Percentiles rank a stretch among this genome's conserved stretches.
Evolutionary conservation across 2,797 vertebrate species (phyloP).

Genomic region (Pseudochirops cupreus): DNA sequence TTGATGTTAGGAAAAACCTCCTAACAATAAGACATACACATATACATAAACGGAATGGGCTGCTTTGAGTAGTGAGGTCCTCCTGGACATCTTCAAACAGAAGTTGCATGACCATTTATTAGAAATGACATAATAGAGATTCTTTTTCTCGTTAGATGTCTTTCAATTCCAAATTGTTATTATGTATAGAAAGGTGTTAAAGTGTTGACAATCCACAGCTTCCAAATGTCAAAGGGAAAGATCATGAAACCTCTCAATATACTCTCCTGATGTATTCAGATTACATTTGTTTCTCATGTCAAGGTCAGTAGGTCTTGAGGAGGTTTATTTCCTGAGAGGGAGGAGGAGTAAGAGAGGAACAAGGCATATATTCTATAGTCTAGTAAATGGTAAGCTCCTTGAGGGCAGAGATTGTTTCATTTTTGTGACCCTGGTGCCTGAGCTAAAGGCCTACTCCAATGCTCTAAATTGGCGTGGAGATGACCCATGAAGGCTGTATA

Average conservation of each 20-base stretch:
- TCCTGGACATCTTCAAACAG: not conserved
- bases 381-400: not conserved
- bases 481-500: not conserved
- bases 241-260: conserved; percentile 38
- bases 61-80: not conserved
- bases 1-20: not conserved
- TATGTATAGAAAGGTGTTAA: not conserved
- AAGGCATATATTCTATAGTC: not conserved
- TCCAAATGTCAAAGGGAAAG: conserved; percentile 59
- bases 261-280: not conserved
- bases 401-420: not conserved
- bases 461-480: not conserved
- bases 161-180: not conserved
- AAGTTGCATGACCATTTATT: not conserved
- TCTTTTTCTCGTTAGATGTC: not conserved
- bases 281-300: conserved; percentile 5
- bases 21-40: not conserved
- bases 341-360: not conserved
- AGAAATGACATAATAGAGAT: not conserved
- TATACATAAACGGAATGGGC: not conserved
- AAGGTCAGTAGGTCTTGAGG: not conserved
- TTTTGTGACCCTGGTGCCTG: not conserved
- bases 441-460: not conserved
- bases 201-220: conserved; percentile 19
- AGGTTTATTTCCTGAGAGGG: not conserved